Base-by-base conservation (phyloP, 2,888 invertebrate species). In the Rhagophthalmus giganteus region DNA sequence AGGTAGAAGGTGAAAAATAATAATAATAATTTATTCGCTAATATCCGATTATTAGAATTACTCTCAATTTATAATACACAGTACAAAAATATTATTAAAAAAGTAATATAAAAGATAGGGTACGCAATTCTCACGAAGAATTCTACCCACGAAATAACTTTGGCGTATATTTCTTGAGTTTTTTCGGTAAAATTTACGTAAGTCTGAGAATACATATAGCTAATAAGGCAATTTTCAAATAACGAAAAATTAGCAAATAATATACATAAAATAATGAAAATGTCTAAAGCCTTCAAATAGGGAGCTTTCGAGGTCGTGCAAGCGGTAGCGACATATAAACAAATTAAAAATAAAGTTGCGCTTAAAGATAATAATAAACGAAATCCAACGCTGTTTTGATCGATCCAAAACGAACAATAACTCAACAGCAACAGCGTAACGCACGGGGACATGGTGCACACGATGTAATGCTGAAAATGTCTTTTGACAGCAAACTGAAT, bases 391-490 rank as follows among this genome's bases (percentile, higher is more conserved):
- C 55, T 39, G 14, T 57, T 54, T 8, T 46, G 28, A 16, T 56
- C 46, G 12, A 65, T 48, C 63, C 63, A 67, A 35, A 63, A 54
- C 3, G 62, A 51, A 2, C 55, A 25, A 41, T 67, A 68, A 27
- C 58, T 60, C 9, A 67, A 32, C 8, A 60, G 16, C 14, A 62
- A 54, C 38, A 67, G 30, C 12, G 60, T 9, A 30, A 57, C 16
- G 12, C 61, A 62, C 7, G 66, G 65, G n/a, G 57, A n/a, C 11
- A 60, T 57, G 20, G 55, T 55, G 30, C 59, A 61, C 14, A 62
- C 42, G 7, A 69, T 20, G 37, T 63, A 59, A 45, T 62, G 60
- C 7, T 35, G 30, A 38, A 30, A 53, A 28, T 59, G 40, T 42
- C 68, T 51, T 46, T 58, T 49, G 2, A 68, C 26, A 15, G 38